Base-by-base conservation (phyloP, 2,888 invertebrate genomes). In the Cephus rjabovi region DNA sequence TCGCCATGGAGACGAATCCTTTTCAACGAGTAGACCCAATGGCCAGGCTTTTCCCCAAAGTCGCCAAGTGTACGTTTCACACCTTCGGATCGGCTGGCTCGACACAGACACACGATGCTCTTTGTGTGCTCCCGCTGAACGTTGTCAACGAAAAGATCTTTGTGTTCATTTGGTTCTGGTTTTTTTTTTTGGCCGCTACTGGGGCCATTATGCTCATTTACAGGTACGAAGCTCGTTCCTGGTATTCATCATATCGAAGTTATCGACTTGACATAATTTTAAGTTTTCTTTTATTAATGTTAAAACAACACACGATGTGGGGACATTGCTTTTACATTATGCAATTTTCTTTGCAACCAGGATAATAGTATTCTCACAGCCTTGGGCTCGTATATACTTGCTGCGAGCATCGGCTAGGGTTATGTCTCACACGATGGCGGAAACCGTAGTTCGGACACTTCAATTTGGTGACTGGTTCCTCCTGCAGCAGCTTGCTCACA, bases 91-190 rank as follows among this genome's bases (percentile, higher is more conserved):
- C 94, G 0, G 93, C 94, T 0, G 95, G 95, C 4, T 90, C 92
- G 6, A 82, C 93, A 1, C 93, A 95, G 85, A 87, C 90, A 0
- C 92, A 92, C 81, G 95, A 96, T 86, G 93, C 94, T 0, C 92
- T 96, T 0, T 97, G 97, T 85, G 93, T 96, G n/a, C 92, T 97
- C 23, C 95, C 96, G 0, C 87, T 96, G 12, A 97, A 97, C 87
- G 95, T 96, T 82, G 93, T 97, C 73, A 96, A 97, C 87, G 96
- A 96, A 87, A 97, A 96, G 89, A 94, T 96, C 82, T 96, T 95
- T 86, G 93, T 95, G 1, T 93, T 96, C 75, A 90, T 96, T 1
- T 96, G 96, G 95, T 94, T 95, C 88, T 96, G 97, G 95, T 93
- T 96, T 23, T 92, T 95, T 34, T 89, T 95, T 73, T 92, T 97